Evolutionary conservation across 2,797 vertebrate species (phyloP).

Genomic region (Squalus acanthias): DNA sequence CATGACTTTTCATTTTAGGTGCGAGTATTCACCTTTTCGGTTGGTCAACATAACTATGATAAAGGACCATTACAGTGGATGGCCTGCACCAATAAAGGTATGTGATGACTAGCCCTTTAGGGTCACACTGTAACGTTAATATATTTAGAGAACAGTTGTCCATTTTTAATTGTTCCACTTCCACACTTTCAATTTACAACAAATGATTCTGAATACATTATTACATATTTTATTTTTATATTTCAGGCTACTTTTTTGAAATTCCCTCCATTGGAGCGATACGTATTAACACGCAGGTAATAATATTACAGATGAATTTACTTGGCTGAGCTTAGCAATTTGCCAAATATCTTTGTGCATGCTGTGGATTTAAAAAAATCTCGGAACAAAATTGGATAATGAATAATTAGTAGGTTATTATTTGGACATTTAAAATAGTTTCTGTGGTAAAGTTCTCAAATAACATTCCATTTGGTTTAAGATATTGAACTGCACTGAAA

Average conservation of each 20-base stretch:
- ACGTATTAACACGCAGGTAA: conserved; percentile 95
- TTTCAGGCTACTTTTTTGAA: conserved; percentile 94
- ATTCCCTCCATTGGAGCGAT: conserved; percentile 97
- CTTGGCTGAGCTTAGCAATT: conserved; percentile 13
- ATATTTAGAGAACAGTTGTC: too few relatives aligned
- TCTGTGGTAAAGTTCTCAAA: not conserved
- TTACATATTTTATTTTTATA: conserved; percentile 38
- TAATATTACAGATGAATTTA: not conserved
- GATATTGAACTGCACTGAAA: not conserved
- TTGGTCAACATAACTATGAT: conserved; percentile 97
- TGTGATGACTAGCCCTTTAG: not conserved
- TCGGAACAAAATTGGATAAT: not conserved
- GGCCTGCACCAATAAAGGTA: conserved; percentile 98
- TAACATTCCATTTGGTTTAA: not conserved
- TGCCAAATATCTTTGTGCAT: not conserved
- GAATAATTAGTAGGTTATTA: not conserved
- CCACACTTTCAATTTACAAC: not conserved
- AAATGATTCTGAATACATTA: not conserved
- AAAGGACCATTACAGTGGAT: conserved; percentile 98
- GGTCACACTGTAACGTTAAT: not conserved
- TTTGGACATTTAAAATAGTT: not conserved
- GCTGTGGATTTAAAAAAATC: not conserved
- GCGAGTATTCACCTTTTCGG: conserved; percentile 95
- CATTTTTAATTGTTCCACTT: not conserved
- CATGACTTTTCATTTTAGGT: conserved; percentile 60